Conservation (phyloP, 2,113 vertebrate genomes). For the Poeciliopsis turrubarensis region DNA sequence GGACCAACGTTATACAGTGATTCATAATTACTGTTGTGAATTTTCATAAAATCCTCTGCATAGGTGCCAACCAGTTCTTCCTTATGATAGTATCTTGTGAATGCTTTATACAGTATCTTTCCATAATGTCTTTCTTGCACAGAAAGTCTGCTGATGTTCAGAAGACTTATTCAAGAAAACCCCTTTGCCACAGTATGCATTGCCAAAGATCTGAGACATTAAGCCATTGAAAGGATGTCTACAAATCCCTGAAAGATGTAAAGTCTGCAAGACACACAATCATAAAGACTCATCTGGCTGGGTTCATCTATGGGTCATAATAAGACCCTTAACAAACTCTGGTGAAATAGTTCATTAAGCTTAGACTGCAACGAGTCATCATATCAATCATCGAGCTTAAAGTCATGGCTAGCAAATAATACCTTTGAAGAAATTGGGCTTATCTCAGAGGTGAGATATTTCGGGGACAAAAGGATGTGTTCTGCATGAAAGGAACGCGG, state of each 20-base stretch:
- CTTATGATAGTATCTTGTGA: slow-evolving; percentile 29
- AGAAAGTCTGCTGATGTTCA: background rate
- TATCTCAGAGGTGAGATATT: slow-evolving; percentile 20
- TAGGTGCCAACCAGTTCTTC: slow-evolving; percentile 23
- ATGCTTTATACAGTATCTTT: slow-evolving; percentile 14
- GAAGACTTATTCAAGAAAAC: slow-evolving; percentile 15
- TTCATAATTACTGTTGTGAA: slow-evolving; percentile 25
- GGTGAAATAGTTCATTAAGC: slow-evolving; percentile 57
- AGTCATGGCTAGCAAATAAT: slow-evolving; percentile 48
- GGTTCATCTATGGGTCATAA: slow-evolving; percentile 59
- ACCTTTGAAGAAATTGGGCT: slow-evolving; percentile 30
- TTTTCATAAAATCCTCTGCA: slow-evolving; percentile 27
- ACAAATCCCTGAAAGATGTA: slow-evolving; percentile 24
- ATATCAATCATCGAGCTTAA: slow-evolving; percentile 50
- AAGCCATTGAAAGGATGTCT: slow-evolving; percentile 18
- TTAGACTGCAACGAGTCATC: slow-evolving; percentile 54
- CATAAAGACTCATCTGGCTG: slow-evolving; percentile 41
- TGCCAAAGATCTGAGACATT: slow-evolving; percentile 29
- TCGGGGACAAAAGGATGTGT: slow-evolving; percentile 18
- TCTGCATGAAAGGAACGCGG: slow-evolving; percentile 12
- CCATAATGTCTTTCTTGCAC: background rate
- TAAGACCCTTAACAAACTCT: slow-evolving; percentile 46
- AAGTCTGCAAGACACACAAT: slow-evolving; percentile 48
- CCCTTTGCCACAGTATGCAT: slow-evolving; percentile 12
- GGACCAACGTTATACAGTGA: slow-evolving; percentile 46